Percentiles rank a stretch among this genome's conserved stretches.
Evolutionary conservation across 1,140 invertebrate genomes (phyloP).

Genomic region (Drosophila melanica): DNA sequence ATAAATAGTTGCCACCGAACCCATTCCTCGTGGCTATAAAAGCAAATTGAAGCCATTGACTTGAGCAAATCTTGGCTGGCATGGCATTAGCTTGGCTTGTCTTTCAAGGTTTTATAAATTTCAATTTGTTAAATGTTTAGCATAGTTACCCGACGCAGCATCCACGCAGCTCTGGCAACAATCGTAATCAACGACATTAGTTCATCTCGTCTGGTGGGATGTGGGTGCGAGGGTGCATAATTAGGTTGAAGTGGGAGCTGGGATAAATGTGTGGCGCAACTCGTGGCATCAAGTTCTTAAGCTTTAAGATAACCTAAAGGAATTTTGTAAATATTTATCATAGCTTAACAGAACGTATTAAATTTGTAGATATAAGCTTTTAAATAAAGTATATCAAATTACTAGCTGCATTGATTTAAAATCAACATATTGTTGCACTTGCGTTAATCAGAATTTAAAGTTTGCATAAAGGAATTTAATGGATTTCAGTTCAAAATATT

Average conservation of each 20-base stretch:
- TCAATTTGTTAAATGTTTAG: slow-evolving; percentile 79
- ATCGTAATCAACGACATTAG: slow-evolving; percentile 70
- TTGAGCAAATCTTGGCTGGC: slow-evolving; percentile 63
- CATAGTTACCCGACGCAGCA: slow-evolving; percentile 43
- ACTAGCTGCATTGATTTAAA: too few species aligned
- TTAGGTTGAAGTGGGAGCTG: slow-evolving; percentile 23
- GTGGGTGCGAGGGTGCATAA: slow-evolving; percentile 20
- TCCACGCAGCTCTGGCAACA: not conserved
- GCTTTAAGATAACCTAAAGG: not conserved
- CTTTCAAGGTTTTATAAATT: slow-evolving; percentile 72
- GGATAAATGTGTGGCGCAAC: not conserved
- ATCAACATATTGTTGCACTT: too few species aligned
- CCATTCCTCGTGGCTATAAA: slow-evolving; percentile 50
- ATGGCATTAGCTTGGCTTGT: slow-evolving; percentile 52
- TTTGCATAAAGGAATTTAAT: too few species aligned
- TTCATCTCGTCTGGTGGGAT: slow-evolving; percentile 29
- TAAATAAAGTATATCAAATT: too few species aligned
- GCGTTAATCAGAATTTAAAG: too few species aligned
- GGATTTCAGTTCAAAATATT: too few species aligned
- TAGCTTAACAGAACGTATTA: not conserved
- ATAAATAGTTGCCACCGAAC: slow-evolving; percentile 48
- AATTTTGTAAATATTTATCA: too few species aligned
- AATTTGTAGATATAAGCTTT: too few species aligned
- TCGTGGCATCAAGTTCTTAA: not conserved
- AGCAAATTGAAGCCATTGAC: slow-evolving; percentile 79